Conservation (phyloP, 2,113 vertebrate genomes). For the Microtus montanus region DNA sequence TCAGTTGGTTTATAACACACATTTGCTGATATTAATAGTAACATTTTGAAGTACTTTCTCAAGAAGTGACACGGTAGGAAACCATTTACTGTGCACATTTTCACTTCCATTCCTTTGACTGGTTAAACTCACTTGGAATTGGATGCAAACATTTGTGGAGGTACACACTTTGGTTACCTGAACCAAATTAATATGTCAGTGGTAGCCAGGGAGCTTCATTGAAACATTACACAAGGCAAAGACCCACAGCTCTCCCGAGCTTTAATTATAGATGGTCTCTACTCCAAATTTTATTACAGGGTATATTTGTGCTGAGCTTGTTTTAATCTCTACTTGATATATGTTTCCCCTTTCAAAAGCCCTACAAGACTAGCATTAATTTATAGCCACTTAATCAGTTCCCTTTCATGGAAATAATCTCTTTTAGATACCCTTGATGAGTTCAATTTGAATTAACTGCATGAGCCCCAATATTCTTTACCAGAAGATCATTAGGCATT, state of each 20-base stretch:
- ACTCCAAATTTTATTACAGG: neutral
- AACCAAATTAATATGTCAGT: neutral
- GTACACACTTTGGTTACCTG: neutral
- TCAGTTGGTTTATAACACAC: neutral
- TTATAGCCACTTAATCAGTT: neutral
- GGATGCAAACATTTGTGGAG: neutral
- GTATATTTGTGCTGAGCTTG: neutral
- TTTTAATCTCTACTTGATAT: neutral
- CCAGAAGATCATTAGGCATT: conserved; percentile 7
- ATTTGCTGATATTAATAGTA: neutral
- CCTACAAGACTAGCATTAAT: neutral
- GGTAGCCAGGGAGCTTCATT: neutral
- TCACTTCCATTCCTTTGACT: neutral
- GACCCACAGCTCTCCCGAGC: neutral
- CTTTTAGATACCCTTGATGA: conserved; percentile 6
- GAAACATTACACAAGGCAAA: neutral
- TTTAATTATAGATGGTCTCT: neutral
- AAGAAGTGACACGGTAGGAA: neutral
- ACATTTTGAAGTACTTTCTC: neutral
- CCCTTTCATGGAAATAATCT: conserved; percentile 18
- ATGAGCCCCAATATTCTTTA: neutral
- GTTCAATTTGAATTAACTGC: neutral
- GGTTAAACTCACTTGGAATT: neutral
- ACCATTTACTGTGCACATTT: neutral
- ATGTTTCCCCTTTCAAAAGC: neutral